Conservation (phyloP, 1,140 invertebrate species). For the Cydia amplana region DNA sequence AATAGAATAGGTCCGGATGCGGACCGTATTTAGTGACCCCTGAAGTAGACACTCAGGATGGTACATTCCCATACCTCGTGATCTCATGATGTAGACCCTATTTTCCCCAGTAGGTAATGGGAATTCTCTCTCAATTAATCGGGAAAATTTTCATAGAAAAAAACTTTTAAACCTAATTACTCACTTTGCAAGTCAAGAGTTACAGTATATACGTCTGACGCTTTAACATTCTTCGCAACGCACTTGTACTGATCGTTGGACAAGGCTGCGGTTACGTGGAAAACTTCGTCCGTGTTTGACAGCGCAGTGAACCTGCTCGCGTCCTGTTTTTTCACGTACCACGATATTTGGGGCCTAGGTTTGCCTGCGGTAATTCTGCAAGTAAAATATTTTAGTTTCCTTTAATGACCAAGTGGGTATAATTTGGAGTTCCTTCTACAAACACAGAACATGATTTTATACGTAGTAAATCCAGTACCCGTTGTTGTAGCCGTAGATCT, state of each 20-base stretch:
- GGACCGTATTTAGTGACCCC: no score
- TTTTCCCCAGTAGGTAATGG: no score
- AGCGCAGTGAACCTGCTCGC: not conserved
- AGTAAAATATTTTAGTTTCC: not conserved
- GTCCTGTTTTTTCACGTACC: not conserved
- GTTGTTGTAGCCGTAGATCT: no score
- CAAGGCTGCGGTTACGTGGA: not conserved
- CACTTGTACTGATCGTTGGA: conserved; percentile 9
- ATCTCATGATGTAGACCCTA: no score
- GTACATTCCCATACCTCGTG: no score
- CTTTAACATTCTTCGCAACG: not conserved
- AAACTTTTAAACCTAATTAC: not conserved
- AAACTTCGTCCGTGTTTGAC: not conserved
- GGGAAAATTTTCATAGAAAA: no score
- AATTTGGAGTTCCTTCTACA: not conserved
- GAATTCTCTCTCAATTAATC: no score
- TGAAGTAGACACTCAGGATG: no score
- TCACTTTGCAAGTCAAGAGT: conserved; percentile 9
- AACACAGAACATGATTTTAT: not conserved
- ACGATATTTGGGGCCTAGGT: not conserved
- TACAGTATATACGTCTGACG: not conserved
- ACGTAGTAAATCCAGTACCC: no score
- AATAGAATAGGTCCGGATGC: no score
- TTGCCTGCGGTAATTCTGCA: not conserved
- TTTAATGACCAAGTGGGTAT: not conserved